Evolutionary conservation across 2,888 invertebrate genomes (phyloP).

Genomic region (Xestia c-nigrum): DNA sequence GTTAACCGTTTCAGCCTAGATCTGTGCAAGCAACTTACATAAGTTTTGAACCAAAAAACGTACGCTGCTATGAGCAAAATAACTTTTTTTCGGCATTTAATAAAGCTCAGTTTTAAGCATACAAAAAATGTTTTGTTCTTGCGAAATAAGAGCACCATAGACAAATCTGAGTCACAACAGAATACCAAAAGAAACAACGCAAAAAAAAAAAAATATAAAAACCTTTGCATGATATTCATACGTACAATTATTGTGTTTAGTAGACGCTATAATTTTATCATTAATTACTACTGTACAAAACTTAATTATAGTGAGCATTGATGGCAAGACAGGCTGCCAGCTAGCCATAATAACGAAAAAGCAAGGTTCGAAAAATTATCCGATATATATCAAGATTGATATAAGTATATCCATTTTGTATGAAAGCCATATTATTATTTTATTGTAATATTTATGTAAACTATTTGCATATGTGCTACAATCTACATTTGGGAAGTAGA

Average conservation of each 20-base stretch:
- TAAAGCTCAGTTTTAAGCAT: background rate
- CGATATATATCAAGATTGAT: no score
- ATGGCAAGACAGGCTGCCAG: background rate
- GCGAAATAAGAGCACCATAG: conserved; percentile 17
- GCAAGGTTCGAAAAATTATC: no score
- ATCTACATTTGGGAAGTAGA: no score
- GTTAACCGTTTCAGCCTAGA: conserved; percentile 25
- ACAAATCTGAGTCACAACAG: conserved; percentile 17
- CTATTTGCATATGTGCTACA: no score
- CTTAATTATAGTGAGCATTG: conserved; percentile 31
- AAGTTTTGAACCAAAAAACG: conserved; percentile 23
- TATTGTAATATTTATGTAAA: no score
- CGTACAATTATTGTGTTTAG: conserved; percentile 47
- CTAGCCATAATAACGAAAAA: background rate
- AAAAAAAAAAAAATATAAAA: conserved; percentile 16
- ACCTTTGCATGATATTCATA: conserved; percentile 7
- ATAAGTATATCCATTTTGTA: no score
- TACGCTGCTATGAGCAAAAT: background rate
- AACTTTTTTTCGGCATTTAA: conserved; percentile 13
- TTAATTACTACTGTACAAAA: conserved; percentile 46
- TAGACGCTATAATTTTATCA: conserved; percentile 35
- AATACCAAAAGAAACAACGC: background rate
- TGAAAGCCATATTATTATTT: no score
- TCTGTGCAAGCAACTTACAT: conserved; percentile 27
- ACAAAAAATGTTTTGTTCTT: conserved; percentile 24